A percentile compares a stretch with the other conserved stretches of the same genome.
phyloP scores from a whole-genome alignment of 2,797 vertebrate species.

The Denticeps clupeoides region DNA sequence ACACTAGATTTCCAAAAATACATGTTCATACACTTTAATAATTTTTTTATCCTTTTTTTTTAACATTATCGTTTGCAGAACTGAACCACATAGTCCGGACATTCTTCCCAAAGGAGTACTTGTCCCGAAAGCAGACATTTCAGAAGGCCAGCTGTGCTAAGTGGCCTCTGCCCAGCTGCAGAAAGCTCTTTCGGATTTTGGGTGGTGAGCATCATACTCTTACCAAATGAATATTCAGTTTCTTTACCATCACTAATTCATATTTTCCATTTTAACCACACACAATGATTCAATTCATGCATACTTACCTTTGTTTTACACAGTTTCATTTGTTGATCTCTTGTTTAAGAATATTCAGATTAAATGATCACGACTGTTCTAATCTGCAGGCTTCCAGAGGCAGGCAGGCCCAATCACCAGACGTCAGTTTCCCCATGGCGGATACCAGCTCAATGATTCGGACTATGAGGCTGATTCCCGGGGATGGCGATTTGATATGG shows the following conservation, averaged over 20 bases:
- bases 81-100: constrained; percentile 55
- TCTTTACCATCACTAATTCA: no score
- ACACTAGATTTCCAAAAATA: no score
- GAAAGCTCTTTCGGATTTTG: constrained; percentile 58
- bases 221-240: no score
- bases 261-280: no score
- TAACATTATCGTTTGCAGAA: constrained; percentile 43
- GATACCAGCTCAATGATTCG: constrained; percentile 70
- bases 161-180: constrained; percentile 64
- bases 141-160: constrained; percentile 61
- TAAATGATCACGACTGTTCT: background rate
- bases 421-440: constrained; percentile 77
- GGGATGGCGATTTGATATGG: constrained; percentile 85
- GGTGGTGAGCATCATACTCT: constrained; percentile 41
- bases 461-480: constrained; percentile 74
- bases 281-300: no score
- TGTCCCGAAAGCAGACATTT: constrained; percentile 57
- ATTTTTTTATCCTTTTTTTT: no score
- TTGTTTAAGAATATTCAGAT: no score
- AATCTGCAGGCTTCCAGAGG: constrained; percentile 67
- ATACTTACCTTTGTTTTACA: no score
- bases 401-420: constrained; percentile 58
- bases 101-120: constrained; percentile 62
- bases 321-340: no score
- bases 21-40: no score